Evolutionary conservation across 2,888 invertebrate genomes (phyloP).

Genomic region (Protophormia terraenovae): DNA sequence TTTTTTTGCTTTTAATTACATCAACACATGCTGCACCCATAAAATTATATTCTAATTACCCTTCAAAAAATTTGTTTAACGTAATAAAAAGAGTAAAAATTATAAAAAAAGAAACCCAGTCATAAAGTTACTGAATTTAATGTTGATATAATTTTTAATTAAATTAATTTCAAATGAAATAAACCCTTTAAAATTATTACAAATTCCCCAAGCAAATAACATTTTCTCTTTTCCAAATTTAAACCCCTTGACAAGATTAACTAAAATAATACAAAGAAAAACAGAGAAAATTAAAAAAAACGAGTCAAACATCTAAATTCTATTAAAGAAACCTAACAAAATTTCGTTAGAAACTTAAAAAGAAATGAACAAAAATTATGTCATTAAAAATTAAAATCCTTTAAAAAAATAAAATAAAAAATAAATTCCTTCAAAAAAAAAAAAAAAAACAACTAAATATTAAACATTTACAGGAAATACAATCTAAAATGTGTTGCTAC

Average conservation of each 20-base stretch:
- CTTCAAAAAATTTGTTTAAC: neutral
- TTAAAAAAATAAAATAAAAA: constrained; percentile 1
- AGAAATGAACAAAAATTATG: constrained; percentile 22
- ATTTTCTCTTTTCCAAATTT: neutral
- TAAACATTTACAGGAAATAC: constrained; percentile 32
- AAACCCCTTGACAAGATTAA: constrained; percentile 10
- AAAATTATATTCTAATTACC: constrained; percentile 52
- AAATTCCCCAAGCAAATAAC: neutral
- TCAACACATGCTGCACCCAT: constrained; percentile 52
- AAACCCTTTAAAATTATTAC: constrained; percentile 34
- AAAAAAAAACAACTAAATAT: neutral
- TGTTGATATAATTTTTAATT: constrained; percentile 44
- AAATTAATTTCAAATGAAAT: constrained; percentile 41
- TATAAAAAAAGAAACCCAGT: neutral
- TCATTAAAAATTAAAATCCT: constrained; percentile 50
- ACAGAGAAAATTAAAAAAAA: neutral
- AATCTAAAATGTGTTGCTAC: constrained; percentile 31
- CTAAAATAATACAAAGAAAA: neutral
- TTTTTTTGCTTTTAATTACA: constrained; percentile 6
- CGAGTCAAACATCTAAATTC: neutral
- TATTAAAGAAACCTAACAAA: neutral
- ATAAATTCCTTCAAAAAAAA: neutral
- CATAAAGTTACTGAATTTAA: constrained; percentile 45
- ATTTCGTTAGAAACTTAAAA: neutral
- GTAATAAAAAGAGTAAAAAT: neutral